Evolutionary conservation across 2,797 vertebrate genomes (phyloP).

Genomic region (Channa striata): DNA sequence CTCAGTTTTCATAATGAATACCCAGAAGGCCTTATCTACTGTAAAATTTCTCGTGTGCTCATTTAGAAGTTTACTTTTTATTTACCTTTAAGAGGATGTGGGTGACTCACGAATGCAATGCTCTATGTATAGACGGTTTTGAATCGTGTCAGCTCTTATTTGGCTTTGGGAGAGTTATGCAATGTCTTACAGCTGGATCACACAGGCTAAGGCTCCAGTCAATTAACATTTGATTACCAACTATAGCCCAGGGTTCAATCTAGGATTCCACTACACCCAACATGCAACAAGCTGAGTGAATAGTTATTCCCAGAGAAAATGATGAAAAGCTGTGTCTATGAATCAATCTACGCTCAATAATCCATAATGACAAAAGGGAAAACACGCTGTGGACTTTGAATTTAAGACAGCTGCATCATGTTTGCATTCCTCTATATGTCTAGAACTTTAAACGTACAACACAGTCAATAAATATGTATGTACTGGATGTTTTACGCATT

Average conservation of each 20-base stretch:
- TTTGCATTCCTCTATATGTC: too few species aligned
- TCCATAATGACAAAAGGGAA: too few species aligned
- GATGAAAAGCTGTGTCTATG: constrained; percentile 15
- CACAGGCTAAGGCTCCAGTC: constrained; percentile 50
- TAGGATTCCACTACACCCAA: constrained; percentile 8
- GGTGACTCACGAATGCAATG: constrained; percentile 44
- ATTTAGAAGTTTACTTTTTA: constrained; percentile 16
- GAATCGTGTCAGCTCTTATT: constrained; percentile 49
- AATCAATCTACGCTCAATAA: not conserved
- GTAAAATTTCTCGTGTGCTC: constrained; percentile 2
- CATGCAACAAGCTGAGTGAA: constrained; percentile 12
- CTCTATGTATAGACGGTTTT: constrained; percentile 46
- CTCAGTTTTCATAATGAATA: constrained; percentile 22
- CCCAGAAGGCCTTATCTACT: not conserved
- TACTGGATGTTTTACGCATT: too few species aligned
- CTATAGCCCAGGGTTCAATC: constrained; percentile 30
- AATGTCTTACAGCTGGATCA: constrained; percentile 61
- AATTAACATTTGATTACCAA: constrained; percentile 51
- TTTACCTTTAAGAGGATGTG: constrained; percentile 34
- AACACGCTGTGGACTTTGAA: accelerated
- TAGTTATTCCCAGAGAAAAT: constrained; percentile 47
- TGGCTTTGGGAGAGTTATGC: constrained; percentile 56
- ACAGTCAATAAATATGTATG: too few species aligned
- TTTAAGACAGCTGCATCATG: constrained; percentile 1
- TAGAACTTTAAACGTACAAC: too few species aligned